Percentiles rank a stretch among this genome's conserved stretches.
phyloP scores from a whole-genome alignment of 2,797 vertebrate genomes.

The Channallabes apus region DNA sequence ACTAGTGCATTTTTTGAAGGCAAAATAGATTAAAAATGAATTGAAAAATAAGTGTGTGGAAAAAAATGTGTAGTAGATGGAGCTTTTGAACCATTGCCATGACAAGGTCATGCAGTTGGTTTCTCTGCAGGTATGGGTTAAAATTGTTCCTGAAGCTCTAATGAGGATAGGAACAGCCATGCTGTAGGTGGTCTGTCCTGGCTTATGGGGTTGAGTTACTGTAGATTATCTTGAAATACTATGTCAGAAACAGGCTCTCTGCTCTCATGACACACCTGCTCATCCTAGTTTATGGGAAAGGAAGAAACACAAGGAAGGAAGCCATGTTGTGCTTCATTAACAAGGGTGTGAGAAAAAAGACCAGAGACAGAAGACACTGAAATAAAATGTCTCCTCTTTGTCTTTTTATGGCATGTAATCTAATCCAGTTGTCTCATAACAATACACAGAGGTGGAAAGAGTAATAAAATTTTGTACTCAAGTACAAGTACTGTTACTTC shows the following conservation, averaged over 20 bases:
- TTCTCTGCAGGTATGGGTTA: constrained; percentile 48
- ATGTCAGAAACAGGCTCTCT: constrained; percentile 45
- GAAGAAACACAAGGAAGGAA: constrained; percentile 12
- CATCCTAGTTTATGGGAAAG: neutral
- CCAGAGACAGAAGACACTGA: neutral
- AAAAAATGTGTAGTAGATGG: constrained; percentile 7
- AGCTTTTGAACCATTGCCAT: constrained; percentile 31
- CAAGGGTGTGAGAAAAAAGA: constrained; percentile 2
- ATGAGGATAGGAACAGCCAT: constrained; percentile 49
- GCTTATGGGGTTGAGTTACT: constrained; percentile 48
- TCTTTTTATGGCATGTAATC: neutral
- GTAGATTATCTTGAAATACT: constrained; percentile 31
- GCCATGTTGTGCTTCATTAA: constrained; percentile 34
- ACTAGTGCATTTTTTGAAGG: neutral
- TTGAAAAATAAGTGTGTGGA: neutral
- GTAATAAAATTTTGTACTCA: no score
- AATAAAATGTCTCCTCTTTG: neutral
- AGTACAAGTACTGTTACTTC: no score
- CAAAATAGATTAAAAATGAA: constrained; percentile 10
- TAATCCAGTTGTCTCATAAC: neutral
- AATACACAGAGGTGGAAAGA: no score
- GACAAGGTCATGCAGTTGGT: constrained; percentile 36
- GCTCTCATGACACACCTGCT: constrained; percentile 39
- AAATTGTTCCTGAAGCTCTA: constrained; percentile 53
- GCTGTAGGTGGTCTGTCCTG: constrained; percentile 52